phyloP scores from a whole-genome alignment of 2,888 invertebrate genomes.

The Phorcus lineatus region DNA sequence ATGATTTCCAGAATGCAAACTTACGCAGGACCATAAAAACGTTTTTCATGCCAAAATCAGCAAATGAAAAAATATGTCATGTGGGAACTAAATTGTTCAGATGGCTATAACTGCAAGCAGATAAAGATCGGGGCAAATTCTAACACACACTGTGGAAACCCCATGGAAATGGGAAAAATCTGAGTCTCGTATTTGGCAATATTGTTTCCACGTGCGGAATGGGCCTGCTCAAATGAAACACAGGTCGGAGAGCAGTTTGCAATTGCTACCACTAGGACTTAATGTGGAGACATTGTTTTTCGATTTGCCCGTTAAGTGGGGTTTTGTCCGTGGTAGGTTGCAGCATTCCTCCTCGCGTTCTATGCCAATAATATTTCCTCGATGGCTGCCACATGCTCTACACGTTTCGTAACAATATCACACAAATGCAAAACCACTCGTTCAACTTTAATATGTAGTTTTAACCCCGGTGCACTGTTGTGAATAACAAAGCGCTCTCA shows the following conservation, averaged over 20 bases:
- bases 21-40: no score
- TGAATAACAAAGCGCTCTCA: no score
- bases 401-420: neutral
- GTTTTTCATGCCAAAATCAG: no score
- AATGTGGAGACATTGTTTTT: conserved; percentile 15
- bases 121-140: neutral
- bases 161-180: neutral
- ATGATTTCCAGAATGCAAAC: no score
- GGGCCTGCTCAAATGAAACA: neutral
- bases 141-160: neutral
- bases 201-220: neutral
- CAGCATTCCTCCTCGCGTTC: neutral
- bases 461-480: neutral
- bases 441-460: neutral
- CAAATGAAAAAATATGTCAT: neutral
- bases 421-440: neutral
- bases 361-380: neutral
- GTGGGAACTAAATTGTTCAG: conserved; percentile 14
- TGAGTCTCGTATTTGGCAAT: neutral
- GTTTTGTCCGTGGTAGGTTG: conserved; percentile 11
- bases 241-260: neutral
- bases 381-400: neutral
- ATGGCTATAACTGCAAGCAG: neutral
- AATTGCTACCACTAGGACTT: conserved; percentile 2
- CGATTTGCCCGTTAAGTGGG: conserved; percentile 6